A percentile compares a stretch with the other conserved stretches of the same genome.
Evolutionary conservation across 2,888 invertebrate species (phyloP).

Genomic region (Diadegma fenestrale): DNA sequence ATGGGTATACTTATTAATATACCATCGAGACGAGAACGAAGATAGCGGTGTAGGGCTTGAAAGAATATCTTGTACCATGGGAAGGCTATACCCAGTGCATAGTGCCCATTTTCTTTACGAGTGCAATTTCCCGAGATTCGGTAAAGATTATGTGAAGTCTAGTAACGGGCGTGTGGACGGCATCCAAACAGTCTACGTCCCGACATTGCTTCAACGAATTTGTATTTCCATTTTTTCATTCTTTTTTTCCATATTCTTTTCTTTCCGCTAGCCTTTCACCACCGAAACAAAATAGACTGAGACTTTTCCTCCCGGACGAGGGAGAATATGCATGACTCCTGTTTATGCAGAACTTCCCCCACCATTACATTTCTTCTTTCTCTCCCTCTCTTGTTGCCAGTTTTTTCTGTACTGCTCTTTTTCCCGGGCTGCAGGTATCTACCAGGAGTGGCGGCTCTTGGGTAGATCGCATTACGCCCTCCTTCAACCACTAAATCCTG

Average conservation of each 20-base stretch:
- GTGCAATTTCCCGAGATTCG: conserved; percentile 73
- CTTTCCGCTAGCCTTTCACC: conserved; percentile 48
- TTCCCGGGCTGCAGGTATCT: conserved; percentile 44
- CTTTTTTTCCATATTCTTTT: not conserved
- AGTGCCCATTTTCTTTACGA: conserved; percentile 66
- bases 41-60: conserved; percentile 31
- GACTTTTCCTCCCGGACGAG: conserved; percentile 19
- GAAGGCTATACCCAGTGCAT: conserved; percentile 19
- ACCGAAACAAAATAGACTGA: conserved; percentile 44
- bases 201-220: conserved; percentile 43
- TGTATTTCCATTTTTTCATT: conserved; percentile 12
- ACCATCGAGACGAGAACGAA: conserved; percentile 20
- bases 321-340: conserved; percentile 61
- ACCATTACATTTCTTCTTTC: not conserved
- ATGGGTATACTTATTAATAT: conserved; percentile 1
- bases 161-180: conserved; percentile 58
- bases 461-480: conserved; percentile 45
- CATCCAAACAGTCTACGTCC: conserved; percentile 53
- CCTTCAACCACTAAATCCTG: conserved; percentile 59
- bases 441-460: conserved; percentile 35
- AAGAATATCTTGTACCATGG: conserved; percentile 36
- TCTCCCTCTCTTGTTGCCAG: not conserved
- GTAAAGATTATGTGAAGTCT: conserved; percentile 68
- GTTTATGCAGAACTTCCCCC: conserved; percentile 54
- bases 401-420: conserved; percentile 2